Base-by-base conservation (phyloP, 2,113 vertebrate genomes). In the Carassius auratus region DNA sequence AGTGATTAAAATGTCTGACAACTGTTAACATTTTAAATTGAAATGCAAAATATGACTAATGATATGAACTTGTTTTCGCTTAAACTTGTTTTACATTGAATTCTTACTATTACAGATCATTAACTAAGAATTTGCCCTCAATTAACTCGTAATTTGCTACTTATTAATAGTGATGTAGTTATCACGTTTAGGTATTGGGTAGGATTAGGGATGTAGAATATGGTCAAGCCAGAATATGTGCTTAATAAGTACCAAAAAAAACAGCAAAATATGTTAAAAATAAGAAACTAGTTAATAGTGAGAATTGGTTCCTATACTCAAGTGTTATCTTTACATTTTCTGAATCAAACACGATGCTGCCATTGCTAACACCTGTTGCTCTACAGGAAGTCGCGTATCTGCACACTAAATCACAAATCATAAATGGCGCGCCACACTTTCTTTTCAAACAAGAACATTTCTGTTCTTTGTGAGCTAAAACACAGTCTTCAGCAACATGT, bases 381-480 rank as follows among this genome's bases (percentile, higher is more conserved):
- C 73, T 23, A 74, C 50, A 52, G 73, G 73, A 75, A 50, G n/a
- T 23, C 69, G 15, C n/a, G 1, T 50, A 50, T 50, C 42, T 75
- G 71, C 71, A 3, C 26, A 75, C n/a, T 48, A 75, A 15, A 50
- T 75, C n/a, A 23, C 38, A 74, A 23, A 74, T 74, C 71, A 48
- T 23, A 74, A 74, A 48, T 14, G 38, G 38, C n/a, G 38, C 21
- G 5, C 12, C 21, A 12, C 21, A 12, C 73, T 45, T 26, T 45
- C n/a, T 75, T 50, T 21, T 50, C 83, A 80, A 45, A 81, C 57
- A 76, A 10, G 30, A 80, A 13, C 12, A 26, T 71, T 69, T 14
- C 8, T 30, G 77, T 78, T 76, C n/a, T 68, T 69, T 76, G n/a
- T n/a, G 42, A 48, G 83, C 42, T 55, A 42, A 75, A 21, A 12